phyloP scores from a whole-genome alignment of 1,140 invertebrate species.

The Danaus melanippus region DNA sequence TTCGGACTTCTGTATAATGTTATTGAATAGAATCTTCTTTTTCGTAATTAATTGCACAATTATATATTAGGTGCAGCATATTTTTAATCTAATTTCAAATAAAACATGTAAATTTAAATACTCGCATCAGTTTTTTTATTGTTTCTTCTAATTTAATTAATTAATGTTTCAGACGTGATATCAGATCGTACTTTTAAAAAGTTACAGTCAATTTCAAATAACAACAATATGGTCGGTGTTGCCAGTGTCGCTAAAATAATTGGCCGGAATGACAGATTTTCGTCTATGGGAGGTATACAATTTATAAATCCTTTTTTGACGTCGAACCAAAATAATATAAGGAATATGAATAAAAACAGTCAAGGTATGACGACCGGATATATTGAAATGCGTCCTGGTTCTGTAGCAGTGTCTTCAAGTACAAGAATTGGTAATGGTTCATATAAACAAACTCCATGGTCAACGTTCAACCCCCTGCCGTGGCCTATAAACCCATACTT shows the following conservation, averaged over 20 bases:
- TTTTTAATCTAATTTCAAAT: too few relatives aligned
- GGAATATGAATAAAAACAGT: conserved; percentile 4
- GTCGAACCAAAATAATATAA: background rate
- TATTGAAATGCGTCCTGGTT: conserved; percentile 22
- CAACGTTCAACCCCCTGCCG: conserved; percentile 6
- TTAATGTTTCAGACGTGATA: conserved; percentile 6
- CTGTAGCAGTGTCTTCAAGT: conserved; percentile 15
- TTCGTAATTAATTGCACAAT: too few relatives aligned
- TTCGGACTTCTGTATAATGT: too few relatives aligned
- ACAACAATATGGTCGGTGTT: conserved; percentile 26
- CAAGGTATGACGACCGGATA: background rate
- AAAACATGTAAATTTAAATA: too few relatives aligned
- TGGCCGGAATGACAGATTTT: conserved; percentile 34
- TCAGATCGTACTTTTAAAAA: conserved; percentile 3
- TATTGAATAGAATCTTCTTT: too few relatives aligned
- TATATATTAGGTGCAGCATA: too few relatives aligned
- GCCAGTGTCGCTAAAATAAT: conserved; percentile 32
- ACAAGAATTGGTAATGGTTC: background rate
- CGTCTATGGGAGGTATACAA: conserved; percentile 31
- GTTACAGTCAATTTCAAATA: conserved; percentile 7
- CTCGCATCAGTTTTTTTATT: too few relatives aligned
- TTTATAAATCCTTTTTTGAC: conserved; percentile 20
- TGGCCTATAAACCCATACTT: conserved; percentile 19
- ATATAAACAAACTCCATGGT: conserved; percentile 5
- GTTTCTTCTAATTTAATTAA: too few relatives aligned